A percentile compares a stretch with the other conserved stretches of the same genome.
phyloP scores from a whole-genome alignment of 1,140 invertebrate genomes.

The Solenopsis fugax region DNA sequence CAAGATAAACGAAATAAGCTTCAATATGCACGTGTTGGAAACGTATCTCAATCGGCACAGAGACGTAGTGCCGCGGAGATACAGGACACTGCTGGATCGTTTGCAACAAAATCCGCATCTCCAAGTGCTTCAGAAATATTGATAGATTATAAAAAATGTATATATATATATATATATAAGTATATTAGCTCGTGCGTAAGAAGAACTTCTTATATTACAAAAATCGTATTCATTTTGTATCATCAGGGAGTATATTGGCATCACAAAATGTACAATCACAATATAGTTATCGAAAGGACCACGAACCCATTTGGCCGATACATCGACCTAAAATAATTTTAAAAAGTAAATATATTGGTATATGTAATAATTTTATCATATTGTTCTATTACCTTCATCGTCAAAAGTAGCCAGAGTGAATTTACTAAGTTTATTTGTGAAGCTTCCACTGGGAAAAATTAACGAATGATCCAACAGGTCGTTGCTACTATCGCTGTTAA shows the following conservation, averaged over 20 bases:
- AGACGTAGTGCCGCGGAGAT: conserved; percentile 81
- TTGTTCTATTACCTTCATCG: conserved; percentile 89
- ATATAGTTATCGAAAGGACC: conserved; percentile 88
- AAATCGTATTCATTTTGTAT: conserved; percentile 37
- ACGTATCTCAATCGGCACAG: conserved; percentile 83
- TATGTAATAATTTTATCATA: not conserved
- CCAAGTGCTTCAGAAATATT: conserved; percentile 34
- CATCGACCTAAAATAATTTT: conserved; percentile 87
- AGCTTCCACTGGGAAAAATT: conserved; percentile 84
- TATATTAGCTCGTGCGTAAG: not conserved
- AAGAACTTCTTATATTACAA: not conserved
- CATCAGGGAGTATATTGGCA: conserved; percentile 1
- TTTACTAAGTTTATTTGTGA: conserved; percentile 95
- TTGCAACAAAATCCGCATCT: conserved; percentile 67
- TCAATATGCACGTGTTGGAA: conserved; percentile 84
- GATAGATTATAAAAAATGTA: not conserved
- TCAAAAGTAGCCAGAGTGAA: conserved; percentile 96
- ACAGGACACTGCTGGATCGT: conserved; percentile 71
- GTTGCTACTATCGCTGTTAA: conserved; percentile 76
- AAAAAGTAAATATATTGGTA: conserved; percentile 2
- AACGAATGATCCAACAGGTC: conserved; percentile 85
- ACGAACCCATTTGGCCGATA: conserved; percentile 92
- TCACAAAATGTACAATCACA: conserved; percentile 19
- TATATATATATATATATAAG: not conserved
- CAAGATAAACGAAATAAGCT: conserved; percentile 82